Percentiles rank a stretch among this genome's conserved stretches.
phyloP scores from a whole-genome alignment of 2,797 vertebrate genomes.

The Siniperca undulata region DNA sequence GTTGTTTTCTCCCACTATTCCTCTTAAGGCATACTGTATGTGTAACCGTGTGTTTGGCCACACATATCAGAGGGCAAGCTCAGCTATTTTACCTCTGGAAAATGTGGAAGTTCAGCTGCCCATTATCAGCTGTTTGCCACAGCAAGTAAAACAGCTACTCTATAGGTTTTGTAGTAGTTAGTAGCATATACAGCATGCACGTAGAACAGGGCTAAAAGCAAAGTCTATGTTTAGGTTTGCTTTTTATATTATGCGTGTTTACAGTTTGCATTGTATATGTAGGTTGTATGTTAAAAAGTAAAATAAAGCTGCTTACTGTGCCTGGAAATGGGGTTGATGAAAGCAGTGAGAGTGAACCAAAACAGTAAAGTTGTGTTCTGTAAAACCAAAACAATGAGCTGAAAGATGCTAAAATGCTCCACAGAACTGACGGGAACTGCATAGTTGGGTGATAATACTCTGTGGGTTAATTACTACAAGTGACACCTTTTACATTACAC shows the following conservation, averaged over 20 bases:
- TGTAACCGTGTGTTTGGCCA: constrained; percentile 19
- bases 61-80: constrained; percentile 30
- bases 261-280: background rate
- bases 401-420: background rate
- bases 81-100: constrained; percentile 28
- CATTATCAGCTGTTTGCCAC: constrained; percentile 9
- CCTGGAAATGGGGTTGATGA: background rate
- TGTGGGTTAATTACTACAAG: too few relatives aligned
- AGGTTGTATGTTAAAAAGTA: background rate
- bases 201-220: background rate
- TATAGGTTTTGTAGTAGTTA: background rate
- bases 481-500: too few relatives aligned
- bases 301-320: background rate
- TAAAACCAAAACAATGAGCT: background rate
- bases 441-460: background rate
- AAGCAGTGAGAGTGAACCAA: background rate
- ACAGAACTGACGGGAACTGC: background rate
- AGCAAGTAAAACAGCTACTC: constrained; percentile 33
- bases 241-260: background rate
- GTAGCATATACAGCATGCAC: background rate
- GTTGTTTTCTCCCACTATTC: background rate
- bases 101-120: constrained; percentile 26
- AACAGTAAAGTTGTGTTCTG: background rate
- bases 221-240: background rate
- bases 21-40: constrained; percentile 1